Evolutionary conservation across 2,888 invertebrate species (phyloP).

Genomic region (Diabrotica balteata): DNA sequence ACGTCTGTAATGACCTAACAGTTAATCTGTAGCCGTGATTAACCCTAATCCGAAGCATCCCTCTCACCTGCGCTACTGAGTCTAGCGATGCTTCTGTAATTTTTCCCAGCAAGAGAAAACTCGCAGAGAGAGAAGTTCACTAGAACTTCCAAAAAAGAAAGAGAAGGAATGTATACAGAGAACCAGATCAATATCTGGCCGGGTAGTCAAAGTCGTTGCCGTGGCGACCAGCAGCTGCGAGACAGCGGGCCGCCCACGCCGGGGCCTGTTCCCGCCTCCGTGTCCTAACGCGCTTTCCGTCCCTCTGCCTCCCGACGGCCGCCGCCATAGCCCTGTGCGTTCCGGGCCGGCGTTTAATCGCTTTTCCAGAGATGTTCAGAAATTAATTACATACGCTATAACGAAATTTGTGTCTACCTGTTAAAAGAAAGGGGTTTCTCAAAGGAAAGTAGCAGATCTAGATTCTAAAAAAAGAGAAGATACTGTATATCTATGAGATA

Average conservation of each 20-base stretch:
- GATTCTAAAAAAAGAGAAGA: background rate
- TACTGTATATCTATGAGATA: background rate
- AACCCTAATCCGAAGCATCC: too few species aligned
- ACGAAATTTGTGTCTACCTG: conserved; percentile 51
- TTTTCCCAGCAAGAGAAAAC: conserved; percentile 19
- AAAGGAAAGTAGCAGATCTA: too few species aligned
- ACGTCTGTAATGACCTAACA: too few species aligned
- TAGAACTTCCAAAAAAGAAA: conserved; percentile 30
- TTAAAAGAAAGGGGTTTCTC: conserved; percentile 33
- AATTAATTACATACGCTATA: conserved; percentile 56
- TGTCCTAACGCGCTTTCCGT: conserved; percentile 35
- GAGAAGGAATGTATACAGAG: conserved; percentile 26
- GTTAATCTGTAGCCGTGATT: too few species aligned
- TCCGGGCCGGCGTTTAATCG: conserved; percentile 47
- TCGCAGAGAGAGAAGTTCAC: background rate
- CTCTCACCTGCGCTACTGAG: conserved; percentile 6
- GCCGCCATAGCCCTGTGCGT: conserved; percentile 7
- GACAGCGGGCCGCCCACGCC: conserved; percentile 71
- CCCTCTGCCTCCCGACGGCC: conserved; percentile 27
- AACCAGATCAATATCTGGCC: conserved; percentile 60
- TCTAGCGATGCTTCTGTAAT: conserved; percentile 7
- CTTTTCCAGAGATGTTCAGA: conserved; percentile 57
- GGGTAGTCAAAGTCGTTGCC: conserved; percentile 49
- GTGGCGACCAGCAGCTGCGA: conserved; percentile 68
- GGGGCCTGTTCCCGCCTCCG: conserved; percentile 52